Base-by-base conservation (phyloP, 2,797 vertebrate genomes). In the Bovichtus variegatus region DNA sequence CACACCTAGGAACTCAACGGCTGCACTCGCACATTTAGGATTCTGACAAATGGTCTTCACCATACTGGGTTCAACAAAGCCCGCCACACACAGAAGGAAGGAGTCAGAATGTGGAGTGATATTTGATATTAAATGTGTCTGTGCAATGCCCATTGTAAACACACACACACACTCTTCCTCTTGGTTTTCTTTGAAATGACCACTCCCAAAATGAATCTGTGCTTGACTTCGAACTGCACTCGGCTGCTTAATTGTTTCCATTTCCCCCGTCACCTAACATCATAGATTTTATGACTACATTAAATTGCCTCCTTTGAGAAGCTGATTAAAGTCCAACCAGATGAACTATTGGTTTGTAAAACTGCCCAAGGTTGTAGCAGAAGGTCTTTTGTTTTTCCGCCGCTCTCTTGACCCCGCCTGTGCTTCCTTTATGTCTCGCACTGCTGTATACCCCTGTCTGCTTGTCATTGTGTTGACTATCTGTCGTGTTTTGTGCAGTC, bases 401-500 rank as follows among this genome's bases (percentile, higher is more conserved):
- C 9, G 21, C 23, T 63, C 36, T 70, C 23, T 65, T 71, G 55
- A 71, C 58, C 1, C 51, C 25, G 51, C 55, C 70, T 38, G 38
- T 65, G 67, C 23, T 25, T 40, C 46, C 64, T 25, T 71, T 29
- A 1, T 3, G 6, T 80, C 57, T 44, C 1, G 5, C 19, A 27
- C 54, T 53, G 18, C 51, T 51, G 15, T 63, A 11, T 6, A 18
- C 25, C 46, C 36, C 12, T 47, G 44, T 79, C 47, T 63, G 73
- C 69, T 76, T 76, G 60, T 82, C 76, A 55, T 84, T 86, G 81
- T 82, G 50, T 71, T 13, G 64, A 21, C 65, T 62, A 74, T 57
- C 29, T 73, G 55, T 80, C 46, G 64, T 60, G 40, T 69, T 81
- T 72, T 73, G 80, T 70, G 57, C 50, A 16, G 74, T 80, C 43